phyloP scores from a whole-genome alignment of 2,113 vertebrate genomes.

The Peromyscus polionotus region DNA sequence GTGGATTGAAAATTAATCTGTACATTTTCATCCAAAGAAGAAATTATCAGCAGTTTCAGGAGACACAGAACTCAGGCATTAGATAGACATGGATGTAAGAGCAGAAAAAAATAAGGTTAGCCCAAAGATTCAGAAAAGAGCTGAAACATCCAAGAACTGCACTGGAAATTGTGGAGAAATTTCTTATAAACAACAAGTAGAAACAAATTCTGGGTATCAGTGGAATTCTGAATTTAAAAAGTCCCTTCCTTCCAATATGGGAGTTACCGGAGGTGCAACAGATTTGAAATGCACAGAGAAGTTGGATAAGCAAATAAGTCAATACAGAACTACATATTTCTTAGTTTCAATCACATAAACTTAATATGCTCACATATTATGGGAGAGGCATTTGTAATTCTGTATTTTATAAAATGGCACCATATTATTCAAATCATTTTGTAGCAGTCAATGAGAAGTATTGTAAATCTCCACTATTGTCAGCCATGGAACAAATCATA shows the following conservation, averaged over 20 bases:
- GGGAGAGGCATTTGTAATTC: conserved; percentile 5
- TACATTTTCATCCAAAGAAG: background rate
- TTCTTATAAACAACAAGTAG: background rate
- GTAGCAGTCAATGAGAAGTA: background rate
- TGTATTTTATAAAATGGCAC: conserved; percentile 16
- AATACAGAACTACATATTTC: background rate
- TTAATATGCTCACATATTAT: background rate
- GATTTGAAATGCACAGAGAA: background rate
- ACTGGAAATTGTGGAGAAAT: background rate
- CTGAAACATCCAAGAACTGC: background rate
- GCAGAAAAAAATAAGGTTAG: background rate
- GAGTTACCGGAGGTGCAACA: background rate
- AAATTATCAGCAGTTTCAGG: background rate
- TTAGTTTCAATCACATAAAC: background rate
- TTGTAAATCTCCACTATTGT: background rate
- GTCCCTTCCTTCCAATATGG: background rate
- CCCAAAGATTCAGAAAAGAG: background rate
- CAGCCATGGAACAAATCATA: background rate
- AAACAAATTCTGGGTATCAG: background rate
- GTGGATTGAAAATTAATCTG: background rate
- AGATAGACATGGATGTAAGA: background rate
- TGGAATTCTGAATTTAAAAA: background rate
- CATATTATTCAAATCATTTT: background rate
- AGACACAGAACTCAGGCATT: background rate
- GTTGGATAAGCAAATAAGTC: background rate